Evolutionary conservation across 2,113 vertebrate genomes (phyloP).

Genomic region (Xiphorhynchus elegans): DNA sequence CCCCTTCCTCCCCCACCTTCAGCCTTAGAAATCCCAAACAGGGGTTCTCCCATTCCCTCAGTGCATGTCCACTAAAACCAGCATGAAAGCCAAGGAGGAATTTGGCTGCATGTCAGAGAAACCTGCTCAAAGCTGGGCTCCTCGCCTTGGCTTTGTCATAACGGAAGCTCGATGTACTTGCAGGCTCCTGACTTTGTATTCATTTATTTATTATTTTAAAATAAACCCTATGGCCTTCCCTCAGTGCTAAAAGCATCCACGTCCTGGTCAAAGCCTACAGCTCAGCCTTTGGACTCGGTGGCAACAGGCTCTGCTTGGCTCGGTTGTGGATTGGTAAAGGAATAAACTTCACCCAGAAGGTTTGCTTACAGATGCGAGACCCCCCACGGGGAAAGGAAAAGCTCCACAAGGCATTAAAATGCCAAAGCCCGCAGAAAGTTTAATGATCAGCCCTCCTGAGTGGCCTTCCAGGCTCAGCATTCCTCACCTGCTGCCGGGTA

Average conservation of each 20-base stretch:
- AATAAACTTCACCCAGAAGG: background rate
- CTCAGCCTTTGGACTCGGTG: rapidly evolving
- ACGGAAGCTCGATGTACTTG: background rate
- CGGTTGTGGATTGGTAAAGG: background rate
- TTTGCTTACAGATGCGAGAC: background rate
- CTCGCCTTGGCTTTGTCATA: rapidly evolving
- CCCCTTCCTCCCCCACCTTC: background rate
- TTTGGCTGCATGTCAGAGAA: background rate
- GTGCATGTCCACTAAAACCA: background rate
- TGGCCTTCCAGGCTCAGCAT: background rate
- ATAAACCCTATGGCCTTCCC: rapidly evolving
- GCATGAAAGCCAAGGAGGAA: background rate
- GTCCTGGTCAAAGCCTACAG: rapidly evolving
- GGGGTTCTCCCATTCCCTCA: background rate
- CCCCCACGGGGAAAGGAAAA: background rate
- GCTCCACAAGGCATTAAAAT: background rate
- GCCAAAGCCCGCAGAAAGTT: background rate
- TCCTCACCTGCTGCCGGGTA: slow-evolving; percentile 2
- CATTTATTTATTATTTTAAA: background rate
- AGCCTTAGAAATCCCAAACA: background rate
- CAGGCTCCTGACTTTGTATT: background rate
- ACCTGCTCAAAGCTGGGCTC: background rate
- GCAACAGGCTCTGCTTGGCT: background rate
- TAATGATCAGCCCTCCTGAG: background rate
- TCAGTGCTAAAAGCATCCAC: background rate